Conservation (phyloP, 2,113 vertebrate species). For the Urocitellus parryii region DNA sequence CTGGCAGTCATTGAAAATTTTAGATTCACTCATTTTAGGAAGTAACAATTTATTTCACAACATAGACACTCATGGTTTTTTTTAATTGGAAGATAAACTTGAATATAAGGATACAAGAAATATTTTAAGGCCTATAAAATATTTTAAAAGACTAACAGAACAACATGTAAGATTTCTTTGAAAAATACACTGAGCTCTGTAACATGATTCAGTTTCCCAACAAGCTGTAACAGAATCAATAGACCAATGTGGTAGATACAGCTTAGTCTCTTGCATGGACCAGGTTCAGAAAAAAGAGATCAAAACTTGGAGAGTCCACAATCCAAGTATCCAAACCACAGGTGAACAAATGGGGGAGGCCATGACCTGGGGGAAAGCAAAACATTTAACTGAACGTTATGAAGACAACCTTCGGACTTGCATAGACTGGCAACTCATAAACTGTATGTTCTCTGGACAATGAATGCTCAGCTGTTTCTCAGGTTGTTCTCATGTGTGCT, state of each 20-base stretch:
- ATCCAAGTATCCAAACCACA: fast-evolving
- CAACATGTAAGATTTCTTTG: background rate
- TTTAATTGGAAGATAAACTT: background rate
- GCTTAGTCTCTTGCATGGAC: background rate
- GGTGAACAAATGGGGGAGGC: background rate
- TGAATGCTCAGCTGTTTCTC: background rate
- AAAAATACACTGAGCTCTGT: background rate
- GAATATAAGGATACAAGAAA: background rate
- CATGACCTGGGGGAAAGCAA: background rate
- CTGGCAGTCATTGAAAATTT: background rate
- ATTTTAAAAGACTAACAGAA: background rate
- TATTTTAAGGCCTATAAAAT: background rate
- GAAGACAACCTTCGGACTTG: background rate
- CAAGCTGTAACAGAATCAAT: background rate
- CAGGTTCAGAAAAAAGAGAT: background rate
- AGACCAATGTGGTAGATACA: fast-evolving
- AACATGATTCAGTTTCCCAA: background rate
- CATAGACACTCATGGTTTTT: background rate
- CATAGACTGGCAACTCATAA: background rate
- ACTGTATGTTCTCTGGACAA: background rate
- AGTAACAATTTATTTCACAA: background rate
- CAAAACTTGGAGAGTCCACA: background rate
- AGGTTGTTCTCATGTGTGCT: background rate
- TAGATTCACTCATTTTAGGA: background rate
- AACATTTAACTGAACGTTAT: background rate